Base-by-base conservation (phyloP, 2,797 vertebrate species). In the Hoplostethus mediterraneus region DNA sequence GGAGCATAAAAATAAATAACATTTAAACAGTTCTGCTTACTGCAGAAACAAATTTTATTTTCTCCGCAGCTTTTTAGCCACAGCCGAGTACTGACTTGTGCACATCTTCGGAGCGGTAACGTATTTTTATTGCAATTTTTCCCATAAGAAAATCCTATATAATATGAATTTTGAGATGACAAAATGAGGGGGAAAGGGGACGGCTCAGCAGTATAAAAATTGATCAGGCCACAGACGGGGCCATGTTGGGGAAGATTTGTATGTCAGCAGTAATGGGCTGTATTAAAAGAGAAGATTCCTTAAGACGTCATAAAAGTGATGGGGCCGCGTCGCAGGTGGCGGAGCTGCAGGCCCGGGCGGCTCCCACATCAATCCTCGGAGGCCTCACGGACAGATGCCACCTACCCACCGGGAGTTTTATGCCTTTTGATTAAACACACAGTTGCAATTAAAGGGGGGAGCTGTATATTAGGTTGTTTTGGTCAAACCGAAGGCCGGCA, bases 21-120 rank as follows among this genome's bases (percentile, higher is more conserved):
- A 99, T 99, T 99, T 98, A 99, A 99, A 99, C 97, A 99, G 96
- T 98, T 99, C 98, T 99, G 98, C 97, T 99, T 98, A 98, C 97
- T 93, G 93, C 97, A 96, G 98, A 98, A 98, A 97, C 97, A 97
- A 96, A 98, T 99, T 97, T 97, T 95, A 97, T 97, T 96, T 96
- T 95, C 95, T 94, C 93, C 85, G 86, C 95, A 95, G 96, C 96
- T 94, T 95, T 97, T 93, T 94, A 94, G 96, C 94, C 95, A 95
- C 93, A 90, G 94, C 91, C 92, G 92, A 93, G 90, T 86, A 92
- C 95, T 93, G 95, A 95, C 95, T 94, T 87, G 89, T 88, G 90
- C 94, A 92, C 95, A 94, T 96, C 96, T 95, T 91, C 89, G 83
- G 74, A 75, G 92, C 90, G 91, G 93, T 95, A 95, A 97, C 95